Evolutionary conservation across 2,797 vertebrate genomes (phyloP).

Genomic region (Gobionotothen gibberifrons): DNA sequence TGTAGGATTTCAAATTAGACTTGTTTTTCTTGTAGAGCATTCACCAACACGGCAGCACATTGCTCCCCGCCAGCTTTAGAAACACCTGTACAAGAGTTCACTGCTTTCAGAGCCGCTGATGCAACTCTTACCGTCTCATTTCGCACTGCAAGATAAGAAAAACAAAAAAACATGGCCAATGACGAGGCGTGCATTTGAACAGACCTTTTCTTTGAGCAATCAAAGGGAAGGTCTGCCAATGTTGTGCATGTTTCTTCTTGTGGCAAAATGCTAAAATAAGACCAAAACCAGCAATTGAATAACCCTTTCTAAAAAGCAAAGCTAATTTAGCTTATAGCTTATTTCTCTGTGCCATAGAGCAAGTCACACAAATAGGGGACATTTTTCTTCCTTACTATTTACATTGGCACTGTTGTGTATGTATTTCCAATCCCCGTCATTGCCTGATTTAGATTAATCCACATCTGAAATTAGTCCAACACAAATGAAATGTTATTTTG

Average conservation of each 20-base stretch:
- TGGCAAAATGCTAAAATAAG: slow-evolving; percentile 1
- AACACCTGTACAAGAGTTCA: slow-evolving; percentile 28
- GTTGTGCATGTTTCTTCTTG: not conserved
- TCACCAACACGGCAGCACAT: slow-evolving; percentile 39
- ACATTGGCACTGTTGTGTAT: not conserved
- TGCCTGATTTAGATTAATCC: not conserved
- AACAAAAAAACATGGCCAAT: slow-evolving; percentile 6
- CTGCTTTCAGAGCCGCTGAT: slow-evolving; percentile 27
- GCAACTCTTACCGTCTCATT: slow-evolving; percentile 15
- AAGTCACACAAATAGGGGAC: not conserved
- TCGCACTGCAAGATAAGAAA: slow-evolving; percentile 1
- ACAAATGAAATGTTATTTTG: not conserved
- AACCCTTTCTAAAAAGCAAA: not conserved
- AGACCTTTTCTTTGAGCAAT: not conserved
- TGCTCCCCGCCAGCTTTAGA: slow-evolving; percentile 16
- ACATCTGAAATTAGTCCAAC: not conserved
- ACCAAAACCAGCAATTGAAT: not conserved
- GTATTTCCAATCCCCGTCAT: not conserved
- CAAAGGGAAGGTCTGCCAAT: not conserved
- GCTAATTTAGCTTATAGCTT: not conserved
- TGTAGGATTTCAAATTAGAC: slow-evolving; percentile 38
- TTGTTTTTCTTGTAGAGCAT: slow-evolving; percentile 37
- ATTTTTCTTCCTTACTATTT: not conserved
- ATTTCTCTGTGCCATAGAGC: not conserved
- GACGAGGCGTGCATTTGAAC: slow-evolving; percentile 2